Evolutionary conservation across 2,797 vertebrate genomes (phyloP), one percentile per base, ranked within the genome.

Genomic region (Oreortyx pictus): DNA sequence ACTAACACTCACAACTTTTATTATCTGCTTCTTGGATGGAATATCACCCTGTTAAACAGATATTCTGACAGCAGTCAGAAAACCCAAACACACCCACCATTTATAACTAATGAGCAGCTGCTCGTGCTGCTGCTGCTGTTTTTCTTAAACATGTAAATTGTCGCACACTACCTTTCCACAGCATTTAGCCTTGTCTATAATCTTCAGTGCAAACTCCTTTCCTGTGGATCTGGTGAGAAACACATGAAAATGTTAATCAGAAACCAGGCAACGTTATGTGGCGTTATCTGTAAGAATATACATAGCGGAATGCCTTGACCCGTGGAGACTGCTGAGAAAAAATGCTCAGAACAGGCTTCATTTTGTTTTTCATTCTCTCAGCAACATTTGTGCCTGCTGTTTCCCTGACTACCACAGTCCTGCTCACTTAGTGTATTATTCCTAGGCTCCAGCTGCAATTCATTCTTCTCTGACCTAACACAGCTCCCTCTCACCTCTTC

Each of bases 141-240:
- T 70, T 74, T 86, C 44, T 79, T 52, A 47, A 11, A 49, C 49
- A 71, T 71, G 74, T 79, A 88, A 80, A 85, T 71, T 29, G 9
- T 23, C 8, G 59, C 59, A 96, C 92, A 5, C 89, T 98, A 99
- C 99, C 99, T 99, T 99, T 96, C 99, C 99, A 78, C 98, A 98
- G 96, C 99, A 99, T 95, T 99, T 99, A 95, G 98, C 98, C 97
- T 99, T 99, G 98, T 99, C 98, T 91, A 99, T 99, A 95, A 99
- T 99, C 98, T 99, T 99, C 95, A 99, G 97, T 7, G 99, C 99
- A 96, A 98, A 99, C 95, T 99, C 99, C 93, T 98, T 99, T 95
- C 99, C 99, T 8, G 98, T 99, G 79, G 98, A 98, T 95, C 99
- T 99, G 86, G 7, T 35, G 92, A 82, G 62, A 88, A 93, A 80